Evolutionary conservation across 2,113 vertebrate species (phyloP), one percentile per base, ranked within the genome.

Genomic region (Notarius lentiginosus): DNA sequence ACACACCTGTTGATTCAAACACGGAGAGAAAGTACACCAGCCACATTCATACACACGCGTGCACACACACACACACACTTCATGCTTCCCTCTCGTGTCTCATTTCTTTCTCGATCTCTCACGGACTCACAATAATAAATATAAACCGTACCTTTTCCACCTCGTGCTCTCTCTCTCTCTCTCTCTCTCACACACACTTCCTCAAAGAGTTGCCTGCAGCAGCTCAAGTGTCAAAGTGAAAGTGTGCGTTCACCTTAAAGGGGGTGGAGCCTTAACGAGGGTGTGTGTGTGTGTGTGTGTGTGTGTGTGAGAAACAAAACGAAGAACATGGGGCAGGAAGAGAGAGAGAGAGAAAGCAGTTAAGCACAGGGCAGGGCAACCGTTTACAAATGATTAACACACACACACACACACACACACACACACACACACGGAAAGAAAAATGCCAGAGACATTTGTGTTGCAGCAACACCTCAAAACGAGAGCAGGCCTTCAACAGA

Each of bases 151-250:
- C 60, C 77, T 86, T 47, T 8, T 12, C 85, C n/a, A 76, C 88
- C 92, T 91, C 90, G 88, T 83, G 90, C 81, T 88, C 90, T 91
- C 90, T 68, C 88, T 91, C 84, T 86, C 63, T 56, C 77, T 86
- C 66, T 82, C 89, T 88, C 86, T 92, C 91, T 92, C 24, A 27
- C 8, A 18, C 66, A 15, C 90, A 92, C 94, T 95, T 95, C 94
- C 95, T 94, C 91, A 92, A 86, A 91, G 91, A 66, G 82, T 84
- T 89, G 89, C 88, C 91, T 60, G 34, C 79, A 58, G 92, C 89
- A 89, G 83, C 73, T 92, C 89, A 84, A 88, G 91, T 89, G 92
- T 93, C 93, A 94, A 95, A 95, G 86, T 92, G 93, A 95, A 94
- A 95, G 90, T 90, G 91, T 90, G 86, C 90, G 91, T 89, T 90